Conservation (phyloP, 1,140 invertebrate species). For the Protaetia brevitarsis region DNA sequence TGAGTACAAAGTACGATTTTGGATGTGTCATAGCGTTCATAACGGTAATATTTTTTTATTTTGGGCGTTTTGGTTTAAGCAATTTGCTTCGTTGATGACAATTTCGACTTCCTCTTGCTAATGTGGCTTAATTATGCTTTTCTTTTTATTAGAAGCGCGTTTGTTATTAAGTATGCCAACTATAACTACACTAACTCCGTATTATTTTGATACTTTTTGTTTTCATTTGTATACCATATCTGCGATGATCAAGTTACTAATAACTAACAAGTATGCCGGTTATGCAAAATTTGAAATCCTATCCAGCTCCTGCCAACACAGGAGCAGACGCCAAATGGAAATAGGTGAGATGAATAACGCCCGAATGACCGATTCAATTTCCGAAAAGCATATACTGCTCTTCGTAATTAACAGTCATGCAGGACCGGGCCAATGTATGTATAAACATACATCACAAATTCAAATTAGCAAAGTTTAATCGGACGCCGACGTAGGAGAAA, state of each 20-base stretch:
- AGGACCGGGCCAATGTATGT: conserved; percentile 28
- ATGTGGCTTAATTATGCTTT: not conserved
- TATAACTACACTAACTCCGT: not conserved
- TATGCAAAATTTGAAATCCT: not conserved
- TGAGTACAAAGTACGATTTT: not conserved
- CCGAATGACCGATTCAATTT: conserved; percentile 30
- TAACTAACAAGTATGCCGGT: not conserved
- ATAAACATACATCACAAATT: conserved; percentile 29
- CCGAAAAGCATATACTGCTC: conserved; percentile 36
- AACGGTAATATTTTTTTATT: not conserved
- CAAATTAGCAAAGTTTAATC: conserved; percentile 40
- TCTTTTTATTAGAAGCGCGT: not conserved
- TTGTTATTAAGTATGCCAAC: not conserved
- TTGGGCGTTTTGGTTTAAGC: not conserved
- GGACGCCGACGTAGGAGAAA: conserved; percentile 28
- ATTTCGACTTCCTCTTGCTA: conserved; percentile 6
- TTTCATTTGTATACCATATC: not conserved
- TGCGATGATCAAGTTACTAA: not conserved
- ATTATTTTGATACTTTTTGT: not conserved
- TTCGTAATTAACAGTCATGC: conserved; percentile 43
- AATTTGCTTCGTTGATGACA: not conserved
- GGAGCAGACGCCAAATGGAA: not conserved
- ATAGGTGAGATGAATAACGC: not conserved
- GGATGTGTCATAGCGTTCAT: not conserved
- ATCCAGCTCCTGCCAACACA: not conserved